A percentile compares a stretch with the other conserved stretches of the same genome.
Conservation (phyloP, 2,797 vertebrate species). For the Helostoma temminkii region DNA sequence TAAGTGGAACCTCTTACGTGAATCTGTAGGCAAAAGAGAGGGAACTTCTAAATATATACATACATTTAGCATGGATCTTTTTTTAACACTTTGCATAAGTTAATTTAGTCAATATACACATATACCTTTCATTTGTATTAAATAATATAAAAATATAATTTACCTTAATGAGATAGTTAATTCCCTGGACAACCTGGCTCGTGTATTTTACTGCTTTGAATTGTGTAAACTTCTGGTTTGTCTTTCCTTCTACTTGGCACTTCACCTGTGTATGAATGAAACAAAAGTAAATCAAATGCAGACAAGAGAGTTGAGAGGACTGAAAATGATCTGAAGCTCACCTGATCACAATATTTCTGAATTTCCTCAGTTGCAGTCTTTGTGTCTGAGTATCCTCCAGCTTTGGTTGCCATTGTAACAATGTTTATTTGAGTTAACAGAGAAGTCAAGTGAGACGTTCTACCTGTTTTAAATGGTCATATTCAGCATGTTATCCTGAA, state of each 20-base stretch:
- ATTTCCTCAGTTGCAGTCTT: not conserved
- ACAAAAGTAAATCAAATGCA: not conserved
- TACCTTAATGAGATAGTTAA: not conserved
- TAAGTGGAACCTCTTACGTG: not conserved
- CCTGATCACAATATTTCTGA: not conserved
- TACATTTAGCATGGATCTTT: not conserved
- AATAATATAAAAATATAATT: no score
- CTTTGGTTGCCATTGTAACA: not conserved
- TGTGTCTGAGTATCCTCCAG: not conserved
- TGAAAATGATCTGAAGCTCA: not conserved
- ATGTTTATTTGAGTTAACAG: no score
- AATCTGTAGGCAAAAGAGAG: slow-evolving; percentile 25
- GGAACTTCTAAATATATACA: not conserved
- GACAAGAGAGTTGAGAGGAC: no score
- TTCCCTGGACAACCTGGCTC: not conserved
- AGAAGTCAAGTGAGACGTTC: no score
- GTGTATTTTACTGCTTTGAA: not conserved
- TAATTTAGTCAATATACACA: no score
- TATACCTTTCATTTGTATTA: no score
- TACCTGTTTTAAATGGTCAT: no score
- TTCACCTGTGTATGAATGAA: not conserved
- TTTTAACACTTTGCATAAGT: no score
- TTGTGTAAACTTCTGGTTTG: not conserved
- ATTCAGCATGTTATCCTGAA: no score
- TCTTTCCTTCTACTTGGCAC: not conserved